Percentiles rank a stretch among this genome's conserved stretches.
Conservation (phyloP, 2,797 vertebrate genomes). For the Alfaro cultratus region DNA sequence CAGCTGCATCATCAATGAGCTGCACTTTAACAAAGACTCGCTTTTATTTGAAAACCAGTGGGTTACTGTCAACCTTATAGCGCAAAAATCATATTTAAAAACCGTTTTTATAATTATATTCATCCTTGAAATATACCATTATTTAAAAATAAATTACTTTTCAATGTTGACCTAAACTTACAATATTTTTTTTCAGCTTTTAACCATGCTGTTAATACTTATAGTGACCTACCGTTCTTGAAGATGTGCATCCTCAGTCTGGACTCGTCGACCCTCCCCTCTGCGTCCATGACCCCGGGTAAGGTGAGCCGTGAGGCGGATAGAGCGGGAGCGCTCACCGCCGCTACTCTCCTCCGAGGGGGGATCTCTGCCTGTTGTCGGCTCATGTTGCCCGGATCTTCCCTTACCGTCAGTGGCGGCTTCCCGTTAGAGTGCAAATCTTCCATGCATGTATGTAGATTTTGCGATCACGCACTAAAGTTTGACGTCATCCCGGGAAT, state of each 20-base stretch:
- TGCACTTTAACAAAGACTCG: neutral
- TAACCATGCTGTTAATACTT: neutral
- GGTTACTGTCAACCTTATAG: neutral
- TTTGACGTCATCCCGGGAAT: neutral
- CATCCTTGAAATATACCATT: neutral
- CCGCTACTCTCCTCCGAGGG: slow-evolving; percentile 48
- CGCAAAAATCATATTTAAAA: neutral
- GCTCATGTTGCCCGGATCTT: slow-evolving; percentile 12
- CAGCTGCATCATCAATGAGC: neutral
- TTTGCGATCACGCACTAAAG: neutral
- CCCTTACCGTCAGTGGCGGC: slow-evolving; percentile 9
- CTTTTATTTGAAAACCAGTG: neutral
- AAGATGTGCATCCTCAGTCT: slow-evolving; percentile 81
- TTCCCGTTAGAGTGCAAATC: neutral
- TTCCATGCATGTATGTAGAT: neutral
- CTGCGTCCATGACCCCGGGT: slow-evolving; percentile 82
- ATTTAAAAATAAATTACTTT: neutral
- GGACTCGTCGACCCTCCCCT: slow-evolving; percentile 84
- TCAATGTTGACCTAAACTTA: neutral
- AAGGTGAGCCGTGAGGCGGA: slow-evolving; percentile 65
- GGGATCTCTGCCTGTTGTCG: slow-evolving; percentile 1
- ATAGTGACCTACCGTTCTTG: slow-evolving; percentile 74
- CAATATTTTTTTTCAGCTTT: neutral
- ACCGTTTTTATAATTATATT: neutral
- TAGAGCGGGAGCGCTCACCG: slow-evolving; percentile 53